Percentiles rank a stretch among this genome's conserved stretches.
Conservation (phyloP, 2,113 vertebrate species). For the Zosterops japonicus region DNA sequence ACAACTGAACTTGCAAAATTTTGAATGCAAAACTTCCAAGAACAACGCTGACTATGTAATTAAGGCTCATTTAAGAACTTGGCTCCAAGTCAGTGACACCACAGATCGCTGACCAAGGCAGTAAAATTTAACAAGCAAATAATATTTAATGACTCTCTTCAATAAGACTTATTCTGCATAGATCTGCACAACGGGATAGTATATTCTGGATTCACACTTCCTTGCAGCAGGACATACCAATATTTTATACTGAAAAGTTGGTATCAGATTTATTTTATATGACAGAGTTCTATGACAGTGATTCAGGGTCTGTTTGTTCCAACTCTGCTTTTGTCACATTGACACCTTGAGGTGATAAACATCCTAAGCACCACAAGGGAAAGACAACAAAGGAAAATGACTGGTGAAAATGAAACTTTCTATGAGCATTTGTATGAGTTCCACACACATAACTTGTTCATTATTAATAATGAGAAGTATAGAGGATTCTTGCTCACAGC, state of each 20-base stretch:
- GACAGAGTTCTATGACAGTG: not conserved
- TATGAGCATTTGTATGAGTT: not conserved
- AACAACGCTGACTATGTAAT: not conserved
- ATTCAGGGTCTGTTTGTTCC: not conserved
- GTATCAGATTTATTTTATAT: not conserved
- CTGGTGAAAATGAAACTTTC: not conserved
- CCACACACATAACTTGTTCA: not conserved
- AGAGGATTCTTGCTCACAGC: not conserved
- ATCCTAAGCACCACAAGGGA: not conserved
- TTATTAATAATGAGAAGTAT: not conserved
- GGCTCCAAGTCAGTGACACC: not conserved
- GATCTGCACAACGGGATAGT: not conserved
- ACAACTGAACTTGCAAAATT: not conserved
- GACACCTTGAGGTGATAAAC: not conserved
- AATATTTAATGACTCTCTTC: not conserved
- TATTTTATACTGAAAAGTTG: not conserved
- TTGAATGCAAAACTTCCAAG: not conserved
- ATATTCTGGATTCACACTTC: not conserved
- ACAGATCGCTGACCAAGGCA: not conserved
- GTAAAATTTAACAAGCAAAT: conserved; percentile 30
- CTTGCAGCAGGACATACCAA: not conserved
- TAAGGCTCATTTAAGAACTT: not conserved
- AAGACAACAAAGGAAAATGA: not conserved
- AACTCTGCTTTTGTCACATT: not conserved
- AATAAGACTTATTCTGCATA: not conserved